Evolutionary conservation across 2,888 invertebrate genomes (phyloP), one percentile per base, ranked within the genome.

Genomic region (Cyclophora albipunctata): DNA sequence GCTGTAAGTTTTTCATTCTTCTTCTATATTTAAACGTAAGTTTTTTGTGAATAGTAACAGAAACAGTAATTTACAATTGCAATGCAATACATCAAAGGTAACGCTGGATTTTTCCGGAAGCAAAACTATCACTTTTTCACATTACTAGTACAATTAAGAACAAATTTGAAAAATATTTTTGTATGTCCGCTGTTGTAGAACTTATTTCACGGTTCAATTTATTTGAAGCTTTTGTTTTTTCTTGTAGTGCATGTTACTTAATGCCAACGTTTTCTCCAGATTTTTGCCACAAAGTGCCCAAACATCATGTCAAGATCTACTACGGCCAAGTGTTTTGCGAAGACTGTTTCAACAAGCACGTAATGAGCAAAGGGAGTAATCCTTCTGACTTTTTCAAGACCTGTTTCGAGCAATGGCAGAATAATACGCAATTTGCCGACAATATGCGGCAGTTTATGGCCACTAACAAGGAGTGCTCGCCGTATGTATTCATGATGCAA

Each of bases 311-410:
- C 7, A 85, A 87, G 63, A 83, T 87, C 45, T 87, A 86, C 62
- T 86, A 84, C 59, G 87, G 87, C 2, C 86, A 86, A 62, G 80
- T 85, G 2, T 87, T 87, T 57, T 87, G 87, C 50, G 86, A 86
- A 49, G 78, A 80, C 0, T 87, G 87, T 59, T 87, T 87, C 62
- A 65, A 85, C 40, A 71, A 73, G 40, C 77, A 81, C 53, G 75
- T 87, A 2, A 52, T 87, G 5, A 78, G 65, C 45, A 75, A 74
- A 4, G 78, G 63, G 46, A 70, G 69, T 47, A 83, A 80, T 50
- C 80, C 85, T 0, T 65, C 76, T 0, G 85, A 84, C n/a, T 86
- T 87, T 59, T 86, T 84, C 59, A 80, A 73, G 63, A 72, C 62
- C 50, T 87, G 86, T 63, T 84, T 84, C 50, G 84, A 85, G 5